A percentile compares a stretch with the other conserved stretches of the same genome.
Evolutionary conservation across 2,797 vertebrate species (phyloP).

Genomic region (Karalla daura): DNA sequence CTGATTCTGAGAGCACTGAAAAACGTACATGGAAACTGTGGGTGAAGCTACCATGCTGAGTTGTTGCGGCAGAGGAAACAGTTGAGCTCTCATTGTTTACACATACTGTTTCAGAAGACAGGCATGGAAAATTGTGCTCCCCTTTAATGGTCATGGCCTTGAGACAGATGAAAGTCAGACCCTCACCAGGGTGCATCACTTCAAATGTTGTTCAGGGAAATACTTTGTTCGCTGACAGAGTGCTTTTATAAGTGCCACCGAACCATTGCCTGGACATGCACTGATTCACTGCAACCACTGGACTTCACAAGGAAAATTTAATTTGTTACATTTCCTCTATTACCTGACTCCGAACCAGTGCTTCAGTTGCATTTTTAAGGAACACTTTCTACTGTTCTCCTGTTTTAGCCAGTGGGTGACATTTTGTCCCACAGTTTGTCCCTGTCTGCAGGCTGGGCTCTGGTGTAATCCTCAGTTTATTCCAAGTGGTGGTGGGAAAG

Average conservation of each 20-base stretch:
- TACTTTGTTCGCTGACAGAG: neutral
- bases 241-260: neutral
- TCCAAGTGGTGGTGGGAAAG: too few relatives aligned
- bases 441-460: too few relatives aligned
- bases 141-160: slow-evolving; percentile 35
- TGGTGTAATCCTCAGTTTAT: too few relatives aligned
- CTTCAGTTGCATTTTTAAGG: too few relatives aligned
- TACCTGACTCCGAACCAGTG: too few relatives aligned
- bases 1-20: too few relatives aligned
- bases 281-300: too few relatives aligned
- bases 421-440: too few relatives aligned
- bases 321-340: too few relatives aligned
- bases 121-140: slow-evolving; percentile 13
- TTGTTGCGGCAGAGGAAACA: neutral
- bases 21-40: neutral
- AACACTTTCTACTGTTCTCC: too few relatives aligned
- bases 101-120: slow-evolving; percentile 9
- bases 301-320: too few relatives aligned
- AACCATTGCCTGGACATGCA: neutral
- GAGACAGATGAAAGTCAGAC: slow-evolving; percentile 15
- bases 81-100: slow-evolving; percentile 11
- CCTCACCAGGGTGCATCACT: slow-evolving; percentile 6
- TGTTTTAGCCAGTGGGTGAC: too few relatives aligned
- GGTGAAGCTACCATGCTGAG: neutral
- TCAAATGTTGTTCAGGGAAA: neutral